Conservation (phyloP, 2,113 vertebrate genomes). For the Chauna torquata region DNA sequence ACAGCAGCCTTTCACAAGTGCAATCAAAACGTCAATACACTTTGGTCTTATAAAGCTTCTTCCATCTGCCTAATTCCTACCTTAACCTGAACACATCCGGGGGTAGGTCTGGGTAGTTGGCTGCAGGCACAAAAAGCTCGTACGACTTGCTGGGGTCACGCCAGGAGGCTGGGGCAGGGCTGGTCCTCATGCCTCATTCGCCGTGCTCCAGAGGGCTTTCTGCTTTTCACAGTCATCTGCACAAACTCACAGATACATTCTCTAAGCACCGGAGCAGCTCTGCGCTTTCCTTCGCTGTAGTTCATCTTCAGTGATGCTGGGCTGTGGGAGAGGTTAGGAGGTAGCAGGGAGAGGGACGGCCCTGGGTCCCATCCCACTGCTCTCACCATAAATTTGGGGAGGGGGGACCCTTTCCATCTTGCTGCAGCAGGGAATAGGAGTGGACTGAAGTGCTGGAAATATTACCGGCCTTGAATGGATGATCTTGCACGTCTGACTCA, state of each 20-base stretch:
- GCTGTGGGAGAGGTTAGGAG: not conserved
- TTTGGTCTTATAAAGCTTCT: not conserved
- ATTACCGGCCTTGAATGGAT: slow-evolving; percentile 9
- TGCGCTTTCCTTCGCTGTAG: not conserved
- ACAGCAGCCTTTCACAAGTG: not conserved
- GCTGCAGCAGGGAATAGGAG: not conserved
- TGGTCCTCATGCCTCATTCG: not conserved
- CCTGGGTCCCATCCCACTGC: not conserved
- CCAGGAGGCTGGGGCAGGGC: not conserved
- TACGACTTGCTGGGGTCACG: not conserved
- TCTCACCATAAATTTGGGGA: not conserved
- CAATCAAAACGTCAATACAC: not conserved
- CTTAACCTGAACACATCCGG: not conserved
- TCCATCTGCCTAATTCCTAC: not conserved
- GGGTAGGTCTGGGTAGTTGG: accelerated
- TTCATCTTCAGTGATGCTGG: accelerated
- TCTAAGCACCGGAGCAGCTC: not conserved
- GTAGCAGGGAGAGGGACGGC: not conserved
- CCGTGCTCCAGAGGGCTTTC: not conserved
- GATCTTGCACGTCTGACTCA: slow-evolving; percentile 57
- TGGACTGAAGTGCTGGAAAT: slow-evolving; percentile 30
- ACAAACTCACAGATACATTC: not conserved
- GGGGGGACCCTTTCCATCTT: not conserved
- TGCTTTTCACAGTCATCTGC: not conserved
- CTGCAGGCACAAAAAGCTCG: not conserved